A percentile compares a stretch with the other conserved stretches of the same genome.
These are phyloP conservation scores for Chromoteleia sp. DNA, from an alignment of 2,888 invertebrate genomes.

Conservation along the genomic window DNA sequence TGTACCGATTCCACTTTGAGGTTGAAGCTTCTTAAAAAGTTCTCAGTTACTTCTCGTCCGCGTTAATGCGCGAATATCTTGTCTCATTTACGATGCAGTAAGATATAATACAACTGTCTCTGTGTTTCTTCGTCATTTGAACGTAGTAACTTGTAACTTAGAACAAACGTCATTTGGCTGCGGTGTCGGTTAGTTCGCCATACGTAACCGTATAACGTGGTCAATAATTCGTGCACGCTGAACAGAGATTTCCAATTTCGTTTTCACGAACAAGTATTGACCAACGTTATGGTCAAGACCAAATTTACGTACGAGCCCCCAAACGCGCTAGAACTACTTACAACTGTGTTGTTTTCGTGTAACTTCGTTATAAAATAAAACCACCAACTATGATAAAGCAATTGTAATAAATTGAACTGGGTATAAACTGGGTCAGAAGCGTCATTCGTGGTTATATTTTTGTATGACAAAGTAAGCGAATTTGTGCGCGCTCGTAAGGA, in stretches of 20 bases:
- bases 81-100: slow-evolving; percentile 43
- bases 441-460: too few relatives aligned
- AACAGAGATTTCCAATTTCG: slow-evolving; percentile 73
- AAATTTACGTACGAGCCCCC: slow-evolving; percentile 23
- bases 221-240: slow-evolving; percentile 58
- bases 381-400: too few relatives aligned
- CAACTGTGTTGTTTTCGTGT: slow-evolving; percentile 2
- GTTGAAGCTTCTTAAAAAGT: slow-evolving; percentile 24
- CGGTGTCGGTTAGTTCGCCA: slow-evolving; percentile 9
- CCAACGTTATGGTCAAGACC: slow-evolving; percentile 33
- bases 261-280: slow-evolving; percentile 72
- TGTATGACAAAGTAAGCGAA: too few relatives aligned
- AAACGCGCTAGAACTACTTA: slow-evolving; percentile 12
- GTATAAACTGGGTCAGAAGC: too few relatives aligned
- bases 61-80: slow-evolving; percentile 16
- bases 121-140: slow-evolving; percentile 47
- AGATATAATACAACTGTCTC: slow-evolving; percentile 38
- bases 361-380: slow-evolving; percentile 15
- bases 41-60: slow-evolving; percentile 31
- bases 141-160: slow-evolving; percentile 14
- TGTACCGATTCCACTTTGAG: slow-evolving; percentile 17
- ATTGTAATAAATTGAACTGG: too few relatives aligned
- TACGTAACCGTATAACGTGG: slow-evolving; percentile 24
- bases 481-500: too few relatives aligned
- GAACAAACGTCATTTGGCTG: slow-evolving; percentile 45